A percentile compares a stretch with the other conserved stretches of the same genome.
These are phyloP conservation scores for Pachycephala philippinensis DNA, from an alignment of 2,113 vertebrate genomes.

Conservation along the genomic window DNA sequence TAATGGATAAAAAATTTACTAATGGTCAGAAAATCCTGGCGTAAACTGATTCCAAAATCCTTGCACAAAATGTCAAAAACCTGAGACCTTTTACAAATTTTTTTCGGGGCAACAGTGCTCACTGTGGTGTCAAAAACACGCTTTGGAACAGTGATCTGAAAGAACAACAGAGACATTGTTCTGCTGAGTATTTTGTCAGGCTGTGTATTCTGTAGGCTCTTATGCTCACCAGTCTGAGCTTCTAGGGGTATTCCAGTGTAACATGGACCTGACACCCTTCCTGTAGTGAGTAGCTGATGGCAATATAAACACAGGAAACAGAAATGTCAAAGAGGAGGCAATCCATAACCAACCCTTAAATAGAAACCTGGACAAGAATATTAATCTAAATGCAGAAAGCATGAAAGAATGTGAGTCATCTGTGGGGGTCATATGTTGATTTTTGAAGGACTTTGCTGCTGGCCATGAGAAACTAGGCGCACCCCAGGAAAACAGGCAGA, in stretches of 20 bases:
- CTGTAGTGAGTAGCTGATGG: neutral
- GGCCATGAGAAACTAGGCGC: neutral
- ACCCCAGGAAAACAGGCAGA: neutral
- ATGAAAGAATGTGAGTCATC: neutral
- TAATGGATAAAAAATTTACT: neutral
- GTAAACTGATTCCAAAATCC: neutral
- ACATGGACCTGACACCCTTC: neutral
- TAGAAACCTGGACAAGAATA: neutral
- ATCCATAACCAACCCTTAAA: neutral
- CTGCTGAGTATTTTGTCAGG: neutral
- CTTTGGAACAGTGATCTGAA: neutral
- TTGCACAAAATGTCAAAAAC: neutral
- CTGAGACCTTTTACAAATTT: neutral
- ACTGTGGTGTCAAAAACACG: neutral
- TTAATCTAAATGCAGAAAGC: neutral
- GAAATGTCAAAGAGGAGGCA: neutral
- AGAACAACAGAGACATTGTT: neutral
- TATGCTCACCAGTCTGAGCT: neutral
- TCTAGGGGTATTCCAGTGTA: neutral
- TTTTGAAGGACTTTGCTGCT: neutral
- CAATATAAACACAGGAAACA: neutral
- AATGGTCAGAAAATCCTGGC: neutral
- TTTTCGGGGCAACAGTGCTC: neutral
- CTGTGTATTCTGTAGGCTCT: neutral
- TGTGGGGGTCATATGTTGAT: neutral